Conservation (phyloP, 2,888 invertebrate species). For the Coremacera marginata region DNA sequence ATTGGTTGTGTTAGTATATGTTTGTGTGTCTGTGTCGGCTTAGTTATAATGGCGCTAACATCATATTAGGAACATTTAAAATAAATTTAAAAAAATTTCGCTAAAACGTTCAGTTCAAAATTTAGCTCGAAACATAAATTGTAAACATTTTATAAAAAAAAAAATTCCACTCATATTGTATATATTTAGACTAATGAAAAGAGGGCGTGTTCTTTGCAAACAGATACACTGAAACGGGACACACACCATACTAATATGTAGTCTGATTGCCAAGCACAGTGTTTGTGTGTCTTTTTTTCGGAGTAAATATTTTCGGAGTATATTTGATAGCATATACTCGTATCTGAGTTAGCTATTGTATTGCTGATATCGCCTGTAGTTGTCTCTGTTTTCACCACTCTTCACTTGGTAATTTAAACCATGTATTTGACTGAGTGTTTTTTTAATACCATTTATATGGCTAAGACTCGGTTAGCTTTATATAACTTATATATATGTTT, state of each 20-base stretch:
- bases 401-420: too few relatives aligned
- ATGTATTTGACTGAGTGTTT: too few relatives aligned
- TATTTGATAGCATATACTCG: slow-evolving; percentile 15
- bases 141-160: too few relatives aligned
- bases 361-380: neutral
- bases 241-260: neutral
- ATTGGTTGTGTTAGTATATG: neutral
- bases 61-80: neutral
- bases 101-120: too few relatives aligned
- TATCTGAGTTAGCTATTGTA: slow-evolving; percentile 36
- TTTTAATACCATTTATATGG: too few relatives aligned
- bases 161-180: too few relatives aligned
- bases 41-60: slow-evolving; percentile 18
- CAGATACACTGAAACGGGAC: neutral
- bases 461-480: too few relatives aligned
- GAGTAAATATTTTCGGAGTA: slow-evolving; percentile 42
- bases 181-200: neutral
- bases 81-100: neutral
- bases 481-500: too few relatives aligned
- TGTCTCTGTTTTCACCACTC: neutral
- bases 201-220: slow-evolving; percentile 11
- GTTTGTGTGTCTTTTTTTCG: slow-evolving; percentile 42
- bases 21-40: neutral
- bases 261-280: neutral
- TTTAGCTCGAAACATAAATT: too few relatives aligned